Evolutionary conservation across 2,797 vertebrate genomes (phyloP).

Genomic region (Syndactyla subalaris): DNA sequence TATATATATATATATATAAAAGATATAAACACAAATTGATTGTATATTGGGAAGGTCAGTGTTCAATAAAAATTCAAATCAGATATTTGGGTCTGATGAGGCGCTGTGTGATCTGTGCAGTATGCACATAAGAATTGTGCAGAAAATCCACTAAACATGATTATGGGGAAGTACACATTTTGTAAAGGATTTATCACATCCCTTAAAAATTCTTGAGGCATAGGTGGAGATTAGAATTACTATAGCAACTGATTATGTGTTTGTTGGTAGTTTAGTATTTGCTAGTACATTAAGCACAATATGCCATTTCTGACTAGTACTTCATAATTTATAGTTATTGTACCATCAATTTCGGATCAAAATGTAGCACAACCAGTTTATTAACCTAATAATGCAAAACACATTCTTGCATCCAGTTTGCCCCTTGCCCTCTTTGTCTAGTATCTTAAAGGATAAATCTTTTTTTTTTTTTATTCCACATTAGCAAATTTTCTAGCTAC

Average conservation of each 20-base stretch:
- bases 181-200: neutral
- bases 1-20: neutral
- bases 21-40: conserved; percentile 9
- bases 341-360: neutral
- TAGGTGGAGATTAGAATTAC: conserved; percentile 20
- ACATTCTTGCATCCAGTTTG: neutral
- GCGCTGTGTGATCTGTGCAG: neutral
- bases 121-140: neutral
- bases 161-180: conserved; percentile 3
- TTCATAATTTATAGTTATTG: conserved; percentile 5
- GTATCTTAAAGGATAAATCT: neutral
- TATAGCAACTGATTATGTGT: conserved; percentile 38
- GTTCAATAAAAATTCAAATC: conserved; percentile 50
- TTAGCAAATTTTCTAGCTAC: neutral
- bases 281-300: neutral
- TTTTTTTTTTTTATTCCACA: neutral
- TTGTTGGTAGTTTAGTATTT: conserved; percentile 12
- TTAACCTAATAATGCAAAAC: neutral
- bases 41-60: conserved; percentile 12
- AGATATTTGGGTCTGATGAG: conserved; percentile 23
- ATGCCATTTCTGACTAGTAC: conserved; percentile 8
- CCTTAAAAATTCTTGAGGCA: conserved; percentile 6
- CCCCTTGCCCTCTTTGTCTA: neutral
- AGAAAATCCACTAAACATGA: conserved; percentile 8
- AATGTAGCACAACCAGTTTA: neutral